phyloP scores from a whole-genome alignment of 2,888 invertebrate species.

The Troilus luridus region DNA sequence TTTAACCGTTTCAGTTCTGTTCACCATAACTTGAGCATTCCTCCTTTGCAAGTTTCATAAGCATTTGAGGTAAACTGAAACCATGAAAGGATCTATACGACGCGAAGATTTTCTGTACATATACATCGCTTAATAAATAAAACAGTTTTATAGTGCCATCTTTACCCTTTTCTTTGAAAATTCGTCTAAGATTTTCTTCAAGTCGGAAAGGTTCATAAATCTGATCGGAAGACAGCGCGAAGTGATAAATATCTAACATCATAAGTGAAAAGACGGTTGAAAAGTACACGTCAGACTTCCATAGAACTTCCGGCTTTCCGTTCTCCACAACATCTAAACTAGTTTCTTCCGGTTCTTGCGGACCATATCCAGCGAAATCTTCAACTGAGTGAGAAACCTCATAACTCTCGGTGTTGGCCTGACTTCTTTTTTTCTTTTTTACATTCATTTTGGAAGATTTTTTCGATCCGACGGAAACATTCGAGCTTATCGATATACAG shows the following conservation, averaged over 20 bases:
- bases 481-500: neutral
- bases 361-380: neutral
- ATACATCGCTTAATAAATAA: slow-evolving; percentile 48
- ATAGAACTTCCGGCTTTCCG: neutral
- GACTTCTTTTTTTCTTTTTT: neutral
- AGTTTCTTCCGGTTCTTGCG: neutral
- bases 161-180: slow-evolving; percentile 55
- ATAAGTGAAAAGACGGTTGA: slow-evolving; percentile 43
- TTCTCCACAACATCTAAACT: neutral
- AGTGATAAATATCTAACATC: slow-evolving; percentile 57
- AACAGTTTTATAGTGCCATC: slow-evolving; percentile 50
- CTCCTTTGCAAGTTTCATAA: neutral
- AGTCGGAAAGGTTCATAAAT: slow-evolving; percentile 55
- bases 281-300: slow-evolving; percentile 33
- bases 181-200: slow-evolving; percentile 39
- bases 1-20: neutral
- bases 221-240: slow-evolving; percentile 60
- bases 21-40: neutral
- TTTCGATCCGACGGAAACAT: neutral
- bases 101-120: slow-evolving; percentile 56
- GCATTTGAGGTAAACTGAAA: slow-evolving; percentile 24
- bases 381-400: neutral
- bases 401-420: neutral
- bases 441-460: neutral
- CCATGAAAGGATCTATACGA: slow-evolving; percentile 37